Conservation (phyloP, 53 echinoderm and acorn worm species). For the Apostichopus leukothele region DNA sequence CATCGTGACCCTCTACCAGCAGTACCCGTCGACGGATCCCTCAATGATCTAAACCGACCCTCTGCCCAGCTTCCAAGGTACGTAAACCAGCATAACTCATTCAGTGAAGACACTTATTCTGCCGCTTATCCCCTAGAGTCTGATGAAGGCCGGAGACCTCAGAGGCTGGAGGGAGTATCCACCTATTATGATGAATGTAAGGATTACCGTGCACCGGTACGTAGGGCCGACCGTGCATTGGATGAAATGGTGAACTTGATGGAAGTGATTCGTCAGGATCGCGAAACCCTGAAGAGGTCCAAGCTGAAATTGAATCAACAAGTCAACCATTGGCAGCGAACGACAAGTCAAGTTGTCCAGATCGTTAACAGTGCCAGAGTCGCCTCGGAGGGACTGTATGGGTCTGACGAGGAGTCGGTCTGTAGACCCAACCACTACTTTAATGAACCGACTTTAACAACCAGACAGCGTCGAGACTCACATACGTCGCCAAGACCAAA, state of each 20-base stretch:
- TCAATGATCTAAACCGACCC: slow-evolving; percentile 21
- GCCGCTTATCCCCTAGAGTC: background rate
- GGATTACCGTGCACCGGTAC: background rate
- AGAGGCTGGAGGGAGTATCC: background rate
- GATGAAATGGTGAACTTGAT: background rate
- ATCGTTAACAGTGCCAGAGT: background rate
- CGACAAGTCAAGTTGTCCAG: background rate
- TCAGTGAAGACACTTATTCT: background rate
- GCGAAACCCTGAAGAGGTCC: background rate
- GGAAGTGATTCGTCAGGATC: background rate
- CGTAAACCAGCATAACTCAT: slow-evolving; percentile 13
- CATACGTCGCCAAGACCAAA: background rate
- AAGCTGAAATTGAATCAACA: background rate
- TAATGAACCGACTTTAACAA: background rate
- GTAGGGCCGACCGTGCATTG: background rate
- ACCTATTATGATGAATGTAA: background rate
- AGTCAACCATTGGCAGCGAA: background rate
- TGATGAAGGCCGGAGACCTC: background rate
- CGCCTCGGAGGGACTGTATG: background rate
- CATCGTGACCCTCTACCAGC: background rate
- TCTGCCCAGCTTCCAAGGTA: background rate
- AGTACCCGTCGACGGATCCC: background rate
- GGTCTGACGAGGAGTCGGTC: background rate
- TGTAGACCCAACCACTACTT: background rate
- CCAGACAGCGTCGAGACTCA: background rate